Evolutionary conservation across 2,113 vertebrate species (phyloP).

Genomic region (Cololabis saira): DNA sequence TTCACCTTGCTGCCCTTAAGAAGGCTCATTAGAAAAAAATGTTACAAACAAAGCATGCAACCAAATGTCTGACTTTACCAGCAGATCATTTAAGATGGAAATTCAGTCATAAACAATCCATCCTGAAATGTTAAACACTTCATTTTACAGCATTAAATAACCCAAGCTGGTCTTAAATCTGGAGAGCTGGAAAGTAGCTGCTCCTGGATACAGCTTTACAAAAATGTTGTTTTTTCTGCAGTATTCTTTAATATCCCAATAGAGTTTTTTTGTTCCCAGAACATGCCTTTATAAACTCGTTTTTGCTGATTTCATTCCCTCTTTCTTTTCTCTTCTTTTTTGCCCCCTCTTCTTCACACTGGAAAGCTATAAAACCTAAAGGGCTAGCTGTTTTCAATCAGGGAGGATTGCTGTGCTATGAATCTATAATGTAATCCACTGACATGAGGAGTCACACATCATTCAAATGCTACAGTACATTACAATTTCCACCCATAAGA

Average conservation of each 20-base stretch:
- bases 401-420: conserved; percentile 62
- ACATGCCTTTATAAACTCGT: neutral
- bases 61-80: too few relatives aligned
- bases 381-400: conserved; percentile 49
- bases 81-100: too few relatives aligned
- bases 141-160: neutral
- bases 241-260: neutral
- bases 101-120: too few relatives aligned
- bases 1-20: too few relatives aligned
- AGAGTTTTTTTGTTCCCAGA: neutral
- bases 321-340: neutral
- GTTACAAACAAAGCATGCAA: too few relatives aligned
- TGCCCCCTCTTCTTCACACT: conserved; percentile 16
- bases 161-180: neutral
- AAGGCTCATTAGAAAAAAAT: too few relatives aligned
- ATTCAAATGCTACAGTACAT: conserved; percentile 64
- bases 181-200: neutral
- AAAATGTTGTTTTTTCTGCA: neutral
- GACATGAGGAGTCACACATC: conserved; percentile 66
- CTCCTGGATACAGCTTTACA: neutral
- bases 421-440: conserved; percentile 76
- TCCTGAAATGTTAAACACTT: neutral
- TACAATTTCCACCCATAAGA: conserved; percentile 59
- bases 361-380: conserved; percentile 41
- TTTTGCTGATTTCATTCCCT: conserved; percentile 11